These are phyloP conservation scores for Leptopilina myrica DNA, from an alignment of 2,888 invertebrate genomes.

Conservation along the genomic window DNA sequence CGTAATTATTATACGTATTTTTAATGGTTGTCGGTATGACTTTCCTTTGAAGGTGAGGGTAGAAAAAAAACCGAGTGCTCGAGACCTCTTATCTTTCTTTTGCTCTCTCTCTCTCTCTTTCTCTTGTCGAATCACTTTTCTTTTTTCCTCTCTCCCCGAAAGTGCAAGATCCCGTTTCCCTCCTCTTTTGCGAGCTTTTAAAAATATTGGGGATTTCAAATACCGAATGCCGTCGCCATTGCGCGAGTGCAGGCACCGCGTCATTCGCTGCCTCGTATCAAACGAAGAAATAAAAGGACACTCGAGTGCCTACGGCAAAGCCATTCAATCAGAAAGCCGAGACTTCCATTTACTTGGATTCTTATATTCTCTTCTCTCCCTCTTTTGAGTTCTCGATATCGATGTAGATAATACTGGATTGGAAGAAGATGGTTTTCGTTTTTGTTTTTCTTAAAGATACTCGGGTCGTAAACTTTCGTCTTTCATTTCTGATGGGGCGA, in stretches of 20 bases:
- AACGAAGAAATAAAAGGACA: conserved; percentile 52
- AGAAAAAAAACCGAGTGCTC: conserved; percentile 64
- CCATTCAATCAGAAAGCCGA: conserved; percentile 27
- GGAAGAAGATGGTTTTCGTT: neutral
- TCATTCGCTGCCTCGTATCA: conserved; percentile 61
- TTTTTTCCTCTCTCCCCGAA: conserved; percentile 50
- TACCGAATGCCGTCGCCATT: conserved; percentile 64
- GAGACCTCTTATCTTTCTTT: conserved; percentile 57
- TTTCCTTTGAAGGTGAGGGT: conserved; percentile 71
- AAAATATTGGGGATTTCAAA: conserved; percentile 77
- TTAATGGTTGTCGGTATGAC: conserved; percentile 73
- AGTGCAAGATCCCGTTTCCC: conserved; percentile 49
- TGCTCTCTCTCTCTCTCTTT: conserved; percentile 50
- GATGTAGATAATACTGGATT: conserved; percentile 42
- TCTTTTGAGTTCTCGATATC: conserved; percentile 50
- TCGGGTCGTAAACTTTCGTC: conserved; percentile 21
- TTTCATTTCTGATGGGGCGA: conserved; percentile 16
- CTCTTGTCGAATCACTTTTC: conserved; percentile 45
- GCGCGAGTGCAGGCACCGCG: conserved; percentile 57
- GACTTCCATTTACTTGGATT: conserved; percentile 45
- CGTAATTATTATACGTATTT: conserved; percentile 76
- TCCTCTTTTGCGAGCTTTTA: conserved; percentile 71
- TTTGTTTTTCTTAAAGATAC: conserved; percentile 24
- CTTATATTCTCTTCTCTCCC: conserved; percentile 52
- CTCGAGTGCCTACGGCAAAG: conserved; percentile 71